phyloP scores from a whole-genome alignment of 92 coral and sea anemone species.

The Blastomussa wellsi region DNA sequence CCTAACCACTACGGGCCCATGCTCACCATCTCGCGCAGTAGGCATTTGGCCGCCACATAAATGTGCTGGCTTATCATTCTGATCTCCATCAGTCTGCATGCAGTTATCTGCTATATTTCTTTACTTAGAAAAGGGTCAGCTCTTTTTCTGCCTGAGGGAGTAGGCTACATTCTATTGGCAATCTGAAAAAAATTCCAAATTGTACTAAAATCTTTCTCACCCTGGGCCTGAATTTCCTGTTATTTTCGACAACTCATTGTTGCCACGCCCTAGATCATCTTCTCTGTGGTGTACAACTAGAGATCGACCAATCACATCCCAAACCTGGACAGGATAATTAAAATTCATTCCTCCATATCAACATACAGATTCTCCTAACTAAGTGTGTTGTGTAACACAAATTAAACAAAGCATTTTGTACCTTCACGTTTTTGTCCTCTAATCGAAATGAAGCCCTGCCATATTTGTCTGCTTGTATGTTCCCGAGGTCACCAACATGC shows the following conservation, averaged over 20 bases:
- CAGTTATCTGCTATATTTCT: too few species aligned
- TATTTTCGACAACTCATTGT: constrained; percentile 61
- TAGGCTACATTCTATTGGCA: too few species aligned
- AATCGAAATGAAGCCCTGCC: constrained; percentile 87
- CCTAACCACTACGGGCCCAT: not conserved
- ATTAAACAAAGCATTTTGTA: not conserved
- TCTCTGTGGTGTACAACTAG: constrained; percentile 83
- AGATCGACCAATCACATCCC: constrained; percentile 98
- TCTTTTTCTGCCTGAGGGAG: too few species aligned
- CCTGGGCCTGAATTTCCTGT: constrained; percentile 95
- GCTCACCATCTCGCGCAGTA: too few species aligned
- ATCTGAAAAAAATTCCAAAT: not conserved
- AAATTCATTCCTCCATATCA: not conserved
- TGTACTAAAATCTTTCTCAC: constrained; percentile 11
- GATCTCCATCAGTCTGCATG: too few species aligned
- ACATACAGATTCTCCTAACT: not conserved
- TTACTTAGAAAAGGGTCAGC: too few species aligned
- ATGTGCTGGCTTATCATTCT: too few species aligned
- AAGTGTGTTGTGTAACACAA: too few species aligned
- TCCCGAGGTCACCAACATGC: constrained; percentile 98
- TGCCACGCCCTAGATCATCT: constrained; percentile 87
- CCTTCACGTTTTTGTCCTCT: constrained; percentile 84
- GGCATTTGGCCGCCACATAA: too few species aligned
- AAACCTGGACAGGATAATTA: constrained; percentile 65
- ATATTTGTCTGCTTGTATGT: constrained; percentile 69